These are phyloP conservation scores for Planococcus citri DNA, from an alignment of 1,140 invertebrate species.

Conservation along the genomic window DNA sequence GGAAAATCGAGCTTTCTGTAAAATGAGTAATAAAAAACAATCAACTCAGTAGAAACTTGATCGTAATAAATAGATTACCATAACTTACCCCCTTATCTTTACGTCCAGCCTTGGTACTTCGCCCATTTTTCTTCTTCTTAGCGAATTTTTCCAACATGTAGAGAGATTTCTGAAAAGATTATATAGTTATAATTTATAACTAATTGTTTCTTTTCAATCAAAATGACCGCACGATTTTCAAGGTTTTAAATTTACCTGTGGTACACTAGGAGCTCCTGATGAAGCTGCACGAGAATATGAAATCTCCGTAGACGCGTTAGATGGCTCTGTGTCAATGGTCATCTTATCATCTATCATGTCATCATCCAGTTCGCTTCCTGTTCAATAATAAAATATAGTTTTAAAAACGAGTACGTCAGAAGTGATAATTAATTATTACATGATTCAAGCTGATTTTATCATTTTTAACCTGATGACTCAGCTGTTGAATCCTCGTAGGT, in stretches of 20 bases:
- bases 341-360: neutral
- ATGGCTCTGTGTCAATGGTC: neutral
- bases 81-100: constrained; percentile 58
- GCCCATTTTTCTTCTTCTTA: constrained; percentile 54
- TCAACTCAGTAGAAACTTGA: neutral
- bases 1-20: constrained; percentile 53
- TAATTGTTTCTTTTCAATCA: neutral
- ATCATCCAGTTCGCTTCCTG: constrained; percentile 2
- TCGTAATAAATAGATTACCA: neutral
- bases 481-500: neutral
- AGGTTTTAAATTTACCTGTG: neutral
- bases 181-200: neutral
- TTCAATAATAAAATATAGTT: neutral
- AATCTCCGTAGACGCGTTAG: neutral
- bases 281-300: neutral
- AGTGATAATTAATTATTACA: neutral
- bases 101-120: constrained; percentile 52
- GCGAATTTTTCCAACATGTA: constrained; percentile 68
- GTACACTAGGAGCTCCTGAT: neutral
- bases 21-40: neutral
- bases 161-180: constrained; percentile 41
- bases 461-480: neutral
- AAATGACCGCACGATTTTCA: neutral
- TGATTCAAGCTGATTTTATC: too few relatives aligned
- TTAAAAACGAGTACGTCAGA: too few relatives aligned